These are phyloP conservation scores for Sepiola atlantica DNA, from an alignment of 2,888 invertebrate species.

Conservation along the genomic window DNA sequence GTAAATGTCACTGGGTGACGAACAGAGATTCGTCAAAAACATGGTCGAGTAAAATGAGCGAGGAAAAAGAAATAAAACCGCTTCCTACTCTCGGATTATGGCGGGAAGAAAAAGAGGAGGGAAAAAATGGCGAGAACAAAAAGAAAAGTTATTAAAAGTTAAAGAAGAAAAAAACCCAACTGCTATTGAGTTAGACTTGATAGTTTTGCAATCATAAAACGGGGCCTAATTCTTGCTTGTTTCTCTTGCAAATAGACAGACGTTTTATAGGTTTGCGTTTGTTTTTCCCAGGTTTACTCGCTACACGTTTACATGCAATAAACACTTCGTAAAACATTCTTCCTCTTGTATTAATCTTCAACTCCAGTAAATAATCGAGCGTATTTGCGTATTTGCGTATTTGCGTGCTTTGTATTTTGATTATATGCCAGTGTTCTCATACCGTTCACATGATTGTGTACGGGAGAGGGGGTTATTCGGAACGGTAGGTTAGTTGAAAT, in stretches of 20 bases:
- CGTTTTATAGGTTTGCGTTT: background rate
- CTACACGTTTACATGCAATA: background rate
- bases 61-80: background rate
- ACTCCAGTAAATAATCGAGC: background rate
- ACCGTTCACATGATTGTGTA: too few species aligned
- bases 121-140: background rate
- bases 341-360: background rate
- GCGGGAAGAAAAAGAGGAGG: background rate
- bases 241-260: background rate
- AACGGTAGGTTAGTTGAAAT: too few species aligned
- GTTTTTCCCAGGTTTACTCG: background rate
- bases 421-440: background rate
- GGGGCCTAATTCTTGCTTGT: background rate
- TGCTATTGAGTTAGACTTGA: background rate
- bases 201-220: background rate
- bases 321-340: background rate
- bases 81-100: background rate
- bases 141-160: background rate
- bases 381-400: background rate
- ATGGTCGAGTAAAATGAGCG: background rate
- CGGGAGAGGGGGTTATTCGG: too few species aligned
- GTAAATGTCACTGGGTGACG: background rate
- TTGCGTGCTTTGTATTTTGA: background rate
- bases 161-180: background rate
- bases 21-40: conserved; percentile 1